Percentiles rank a stretch among this genome's conserved stretches.
phyloP scores from a whole-genome alignment of 2,113 vertebrate genomes.

The Hystrix brachyura region DNA sequence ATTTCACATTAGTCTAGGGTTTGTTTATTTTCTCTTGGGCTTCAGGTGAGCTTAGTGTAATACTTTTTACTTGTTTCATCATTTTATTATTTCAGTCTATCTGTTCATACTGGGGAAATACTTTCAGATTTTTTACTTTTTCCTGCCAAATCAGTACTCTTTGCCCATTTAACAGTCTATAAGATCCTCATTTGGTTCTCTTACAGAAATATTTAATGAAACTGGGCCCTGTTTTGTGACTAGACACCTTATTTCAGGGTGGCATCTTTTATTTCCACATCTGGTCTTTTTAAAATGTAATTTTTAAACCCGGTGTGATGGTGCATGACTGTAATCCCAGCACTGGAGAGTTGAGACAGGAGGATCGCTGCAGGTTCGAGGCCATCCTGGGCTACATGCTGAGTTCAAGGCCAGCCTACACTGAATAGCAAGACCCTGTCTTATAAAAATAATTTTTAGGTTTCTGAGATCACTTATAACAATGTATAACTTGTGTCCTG shows the following conservation, averaged over 20 bases:
- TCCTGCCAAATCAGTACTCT: background rate
- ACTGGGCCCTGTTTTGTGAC: background rate
- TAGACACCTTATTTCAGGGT: background rate
- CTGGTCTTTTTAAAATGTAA: background rate
- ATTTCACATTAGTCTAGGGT: background rate
- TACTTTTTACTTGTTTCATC: background rate
- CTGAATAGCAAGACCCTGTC: too few relatives aligned
- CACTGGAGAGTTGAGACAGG: too few relatives aligned
- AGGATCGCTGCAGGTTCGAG: too few relatives aligned
- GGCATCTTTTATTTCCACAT: background rate
- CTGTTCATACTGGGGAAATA: background rate
- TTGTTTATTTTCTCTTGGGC: background rate
- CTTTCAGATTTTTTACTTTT: background rate
- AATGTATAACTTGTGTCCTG: slow-evolving; percentile 26
- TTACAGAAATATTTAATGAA: slow-evolving; percentile 41
- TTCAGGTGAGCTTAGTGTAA: background rate
- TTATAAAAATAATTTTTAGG: background rate
- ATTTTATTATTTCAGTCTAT: background rate
- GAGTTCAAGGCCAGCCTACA: too few relatives aligned
- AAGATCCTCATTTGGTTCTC: background rate
- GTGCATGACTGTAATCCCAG: too few relatives aligned
- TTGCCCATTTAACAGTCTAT: slow-evolving; percentile 25
- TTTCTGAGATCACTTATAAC: background rate
- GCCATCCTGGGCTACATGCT: too few relatives aligned
- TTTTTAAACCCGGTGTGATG: background rate